These are phyloP conservation scores for Chauna torquata DNA, from an alignment of 2,113 vertebrate species.

Conservation along the genomic window DNA sequence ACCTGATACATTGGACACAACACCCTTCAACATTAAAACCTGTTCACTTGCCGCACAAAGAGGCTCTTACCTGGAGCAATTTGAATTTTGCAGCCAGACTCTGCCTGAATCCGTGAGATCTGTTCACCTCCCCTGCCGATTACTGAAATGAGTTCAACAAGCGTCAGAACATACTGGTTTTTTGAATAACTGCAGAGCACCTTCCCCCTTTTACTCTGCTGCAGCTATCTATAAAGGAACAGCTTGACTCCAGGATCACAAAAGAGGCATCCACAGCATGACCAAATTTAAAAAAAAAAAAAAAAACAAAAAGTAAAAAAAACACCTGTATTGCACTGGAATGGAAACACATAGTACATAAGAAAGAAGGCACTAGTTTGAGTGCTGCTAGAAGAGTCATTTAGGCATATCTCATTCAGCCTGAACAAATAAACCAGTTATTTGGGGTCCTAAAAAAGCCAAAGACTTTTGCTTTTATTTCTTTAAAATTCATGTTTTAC, in stretches of 20 bases:
- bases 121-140: conserved; percentile 98
- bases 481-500: neutral
- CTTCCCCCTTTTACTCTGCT: neutral
- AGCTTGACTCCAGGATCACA: conserved; percentile 3
- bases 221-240: conserved; percentile 9
- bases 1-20: neutral
- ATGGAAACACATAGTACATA: neutral
- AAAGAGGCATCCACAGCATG: conserved; percentile 12
- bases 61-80: conserved; percentile 90
- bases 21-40: neutral
- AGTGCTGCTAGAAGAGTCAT: neutral
- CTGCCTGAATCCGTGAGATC: conserved; percentile 97
- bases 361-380: neutral
- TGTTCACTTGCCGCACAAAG: neutral
- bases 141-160: conserved; percentile 80
- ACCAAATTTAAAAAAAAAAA: neutral
- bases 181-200: neutral
- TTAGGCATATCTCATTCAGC: neutral
- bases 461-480: neutral
- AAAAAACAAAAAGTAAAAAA: neutral
- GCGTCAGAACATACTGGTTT: conserved; percentile 45
- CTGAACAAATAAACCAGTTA: neutral
- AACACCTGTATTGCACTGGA: neutral
- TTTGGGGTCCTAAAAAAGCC: neutral
- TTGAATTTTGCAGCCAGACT: conserved; percentile 99